Evolutionary conservation across 2,888 invertebrate species (phyloP), one percentile per base, ranked within the genome.

Genomic region (Lissonota sp.): DNA sequence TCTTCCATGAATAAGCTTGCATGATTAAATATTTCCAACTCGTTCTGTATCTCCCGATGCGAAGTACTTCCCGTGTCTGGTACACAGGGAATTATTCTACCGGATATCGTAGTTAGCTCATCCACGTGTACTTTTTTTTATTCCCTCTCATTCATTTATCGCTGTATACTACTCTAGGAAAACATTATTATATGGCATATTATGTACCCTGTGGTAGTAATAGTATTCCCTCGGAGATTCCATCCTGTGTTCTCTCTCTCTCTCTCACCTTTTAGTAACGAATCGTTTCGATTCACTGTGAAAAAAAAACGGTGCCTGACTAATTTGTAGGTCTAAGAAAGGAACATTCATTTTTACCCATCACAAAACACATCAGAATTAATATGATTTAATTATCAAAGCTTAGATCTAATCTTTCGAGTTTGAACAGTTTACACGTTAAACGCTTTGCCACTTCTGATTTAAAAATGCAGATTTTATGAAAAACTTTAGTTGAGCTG

Each of bases 241-340:
- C 77, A 63, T 81, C 60, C 73, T 73, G 73, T 66, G 73, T 73
- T 81, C 73, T 57, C 76, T 72, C 73, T 71, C 57, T 74, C 40
- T 39, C 51, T 40, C 42, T 67, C 53, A 46, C 39, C 63, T 16
- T 71, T 62, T 69, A 72, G 55, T 75, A 74, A 78, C 78, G 74
- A 81, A 81, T 74, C 60, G 42, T 60, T 60, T 57, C 37, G 40
- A 74, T 64, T 66, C 66, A 55, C 66, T 51, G 16, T n/a, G 37
- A 14, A 55, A 67, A 46, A 71, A 70, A 55, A 62, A 73, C 63
- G 5, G 42, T 16, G 40, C 7, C 26, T 10, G 12, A 53, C 16
- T 71, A 81, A 78, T 78, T 80, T 80, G 77, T 81, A 77, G 80
- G 77, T 81, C 77, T 77, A 57, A 69, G 46, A 63, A 55, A 66